Base-by-base conservation (phyloP, 2,888 invertebrate genomes). In the Brachylomia viminalis region DNA sequence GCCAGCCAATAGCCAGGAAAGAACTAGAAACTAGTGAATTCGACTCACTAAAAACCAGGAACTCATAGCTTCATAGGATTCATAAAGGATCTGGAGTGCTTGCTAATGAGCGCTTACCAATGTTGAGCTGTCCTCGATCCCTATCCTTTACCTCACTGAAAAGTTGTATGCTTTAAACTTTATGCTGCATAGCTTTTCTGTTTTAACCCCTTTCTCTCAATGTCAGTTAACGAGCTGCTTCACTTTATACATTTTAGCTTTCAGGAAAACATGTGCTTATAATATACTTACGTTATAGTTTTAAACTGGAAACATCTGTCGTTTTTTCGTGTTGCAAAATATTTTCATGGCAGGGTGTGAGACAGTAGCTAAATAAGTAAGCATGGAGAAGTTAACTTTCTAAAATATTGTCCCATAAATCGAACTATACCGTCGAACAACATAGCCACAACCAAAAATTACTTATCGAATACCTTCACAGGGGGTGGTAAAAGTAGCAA, bases 71-170 rank as follows among this genome's bases (percentile, higher is more conserved):
- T 77, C 42, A 67, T 67, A 30, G 67, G 33, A 45, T 45, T 42
- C 47, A 27, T 45, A 27, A 27, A 61, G 33, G 45, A 15, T 33
- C 33, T 70, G 47, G n/a, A 33, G 30, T 54, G 49, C 61, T 61
- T n/a, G 30, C 61, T 79, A 73, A 66, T 56, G 49, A 79, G 38
- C 54, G 33, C 54, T 56, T 64, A 54, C 54, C 59, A 56, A 62
- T 49, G 52, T 17, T 49, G 8, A 72, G 49, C 38, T 68, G 67
- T 42, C 56, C 49, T 79, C 54, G 65, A 59, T 52, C 58, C 7
- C 7, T 45, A 10, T 42, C 59, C 72, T 73, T 67, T 23, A 23
- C 27, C 20, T 33, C n/a, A 30, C n/a, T 49, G 54, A 23, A 79
- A 78, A 49, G 33, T 47, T 23, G 33, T n/a, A 38, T 47, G 42